phyloP scores from a whole-genome alignment of 1,140 invertebrate species.

The Zaprionus lachaisei region DNA sequence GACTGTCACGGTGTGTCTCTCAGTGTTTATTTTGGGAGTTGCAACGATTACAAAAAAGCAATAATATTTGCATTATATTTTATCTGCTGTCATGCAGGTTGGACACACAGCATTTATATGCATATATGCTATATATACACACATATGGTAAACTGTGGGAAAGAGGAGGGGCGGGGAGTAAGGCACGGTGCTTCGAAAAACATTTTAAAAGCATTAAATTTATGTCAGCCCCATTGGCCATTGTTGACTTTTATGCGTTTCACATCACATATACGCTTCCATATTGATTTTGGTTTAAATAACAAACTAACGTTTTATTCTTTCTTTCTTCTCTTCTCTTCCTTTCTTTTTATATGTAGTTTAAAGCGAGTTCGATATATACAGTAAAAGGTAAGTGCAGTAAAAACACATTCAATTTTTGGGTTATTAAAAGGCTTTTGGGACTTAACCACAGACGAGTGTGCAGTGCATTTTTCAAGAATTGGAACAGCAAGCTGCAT shows the following conservation, averaged over 20 bases:
- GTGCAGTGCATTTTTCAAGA: slow-evolving; percentile 68
- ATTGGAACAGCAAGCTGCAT: slow-evolving; percentile 80
- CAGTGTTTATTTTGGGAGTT: slow-evolving; percentile 35
- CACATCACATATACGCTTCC: slow-evolving; percentile 52
- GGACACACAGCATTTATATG: slow-evolving; percentile 38
- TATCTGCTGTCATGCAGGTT: slow-evolving; percentile 64
- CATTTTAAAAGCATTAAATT: slow-evolving; percentile 74
- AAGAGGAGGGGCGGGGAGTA: slow-evolving; percentile 23
- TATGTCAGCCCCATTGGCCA: slow-evolving; percentile 47
- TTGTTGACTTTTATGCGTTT: slow-evolving; percentile 62
- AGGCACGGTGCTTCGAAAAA: slow-evolving; percentile 47
- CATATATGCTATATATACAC: slow-evolving; percentile 7
- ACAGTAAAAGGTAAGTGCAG: too few species aligned
- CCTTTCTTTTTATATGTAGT: slow-evolving; percentile 18
- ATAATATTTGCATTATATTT: slow-evolving; percentile 63
- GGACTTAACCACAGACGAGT: slow-evolving; percentile 26
- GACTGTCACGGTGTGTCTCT: slow-evolving; percentile 21
- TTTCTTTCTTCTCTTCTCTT: background rate
- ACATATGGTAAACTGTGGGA: background rate
- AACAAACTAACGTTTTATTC: slow-evolving; percentile 46
- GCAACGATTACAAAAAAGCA: slow-evolving; percentile 44
- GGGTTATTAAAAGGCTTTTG: slow-evolving; percentile 55
- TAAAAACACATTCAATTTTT: slow-evolving; percentile 1
- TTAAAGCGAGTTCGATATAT: slow-evolving; percentile 36
- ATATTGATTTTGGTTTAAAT: slow-evolving; percentile 74